Evolutionary conservation across 2,113 vertebrate species (phyloP).

Genomic region (Anser cygnoides): DNA sequence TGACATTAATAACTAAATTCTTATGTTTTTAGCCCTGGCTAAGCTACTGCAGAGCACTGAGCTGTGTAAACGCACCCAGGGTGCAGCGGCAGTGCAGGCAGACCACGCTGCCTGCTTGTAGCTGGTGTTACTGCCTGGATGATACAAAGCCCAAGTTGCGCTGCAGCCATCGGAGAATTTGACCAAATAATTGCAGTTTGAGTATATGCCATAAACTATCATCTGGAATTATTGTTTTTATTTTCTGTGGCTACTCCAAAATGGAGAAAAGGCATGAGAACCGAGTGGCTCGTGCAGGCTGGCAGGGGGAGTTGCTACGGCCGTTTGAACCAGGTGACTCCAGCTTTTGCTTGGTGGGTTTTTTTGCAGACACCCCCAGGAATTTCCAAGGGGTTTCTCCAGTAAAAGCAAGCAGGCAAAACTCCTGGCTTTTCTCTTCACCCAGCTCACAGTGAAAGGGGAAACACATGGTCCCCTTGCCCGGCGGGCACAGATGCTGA

Average conservation of each 20-base stretch:
- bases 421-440: neutral
- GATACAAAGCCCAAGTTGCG: neutral
- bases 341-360: neutral
- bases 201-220: neutral
- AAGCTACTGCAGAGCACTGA: neutral
- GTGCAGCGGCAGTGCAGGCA: neutral
- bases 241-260: constrained; percentile 42
- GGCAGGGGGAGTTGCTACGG: constrained; percentile 26
- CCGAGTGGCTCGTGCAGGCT: constrained; percentile 23
- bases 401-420: neutral
- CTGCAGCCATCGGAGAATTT: neutral
- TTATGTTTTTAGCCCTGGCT: neutral
- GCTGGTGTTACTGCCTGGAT: neutral
- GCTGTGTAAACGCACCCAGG: neutral
- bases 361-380: neutral
- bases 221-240: constrained; percentile 3
- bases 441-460: neutral
- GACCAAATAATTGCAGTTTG: neutral
- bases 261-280: constrained; percentile 19
- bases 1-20: constrained; percentile 18
- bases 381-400: constrained; percentile 26
- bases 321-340: constrained; percentile 36
- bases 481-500: rapidly evolving
- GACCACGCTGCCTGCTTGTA: neutral
- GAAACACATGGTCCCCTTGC: neutral